Base-by-base conservation (phyloP, 2,113 vertebrate genomes). In the Pygoscelis antarcticus region DNA sequence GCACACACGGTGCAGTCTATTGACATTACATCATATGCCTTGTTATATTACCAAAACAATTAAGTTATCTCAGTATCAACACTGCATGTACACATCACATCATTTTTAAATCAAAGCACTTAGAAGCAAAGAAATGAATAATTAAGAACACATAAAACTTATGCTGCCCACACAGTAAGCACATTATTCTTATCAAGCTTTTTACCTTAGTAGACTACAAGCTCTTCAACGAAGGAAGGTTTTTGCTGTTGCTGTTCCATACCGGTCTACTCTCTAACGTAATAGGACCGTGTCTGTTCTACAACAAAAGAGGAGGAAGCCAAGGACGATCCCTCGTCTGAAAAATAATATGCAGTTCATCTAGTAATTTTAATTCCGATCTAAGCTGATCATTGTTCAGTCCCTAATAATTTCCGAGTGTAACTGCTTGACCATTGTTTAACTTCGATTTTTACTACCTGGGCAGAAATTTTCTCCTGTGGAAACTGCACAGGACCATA, bases 21-120 rank as follows among this genome's bases (percentile, higher is more conserved):
- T 96, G 91, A 70, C 60, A 90, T 97, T 96, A 93, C 91, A 88
- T 97, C 96, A 97, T 96, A 85, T 91, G 94, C 87, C 71, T 96
- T 97, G 93, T 94, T 95, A 95, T 96, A 94, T 94, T 96, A 97
- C 91, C 84, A 91, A 95, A 95, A 95, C 87, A 96, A 94, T 95
- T 97, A 96, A 94, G 87, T 96, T 96, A 96, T 95, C 95, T 74
- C 65, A 66, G 57, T 93, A 92, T 89, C 87, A 96, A 89, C 66
- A 85, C 77, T 58, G 51, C 78, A 95, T 74, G 84, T 70, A 93
- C 66, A 80, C 87, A 91, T 96, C 87, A 70, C 64, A 96, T 94
- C 49, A 90, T 95, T 93, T 95, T 88, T n/a, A 81, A 97, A 93
- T 83, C 89, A 89, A 90, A 90, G 93, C 93, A 94, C 94, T 97